Conservation (phyloP, 2,113 vertebrate genomes). For the Callospermophilus lateralis region DNA sequence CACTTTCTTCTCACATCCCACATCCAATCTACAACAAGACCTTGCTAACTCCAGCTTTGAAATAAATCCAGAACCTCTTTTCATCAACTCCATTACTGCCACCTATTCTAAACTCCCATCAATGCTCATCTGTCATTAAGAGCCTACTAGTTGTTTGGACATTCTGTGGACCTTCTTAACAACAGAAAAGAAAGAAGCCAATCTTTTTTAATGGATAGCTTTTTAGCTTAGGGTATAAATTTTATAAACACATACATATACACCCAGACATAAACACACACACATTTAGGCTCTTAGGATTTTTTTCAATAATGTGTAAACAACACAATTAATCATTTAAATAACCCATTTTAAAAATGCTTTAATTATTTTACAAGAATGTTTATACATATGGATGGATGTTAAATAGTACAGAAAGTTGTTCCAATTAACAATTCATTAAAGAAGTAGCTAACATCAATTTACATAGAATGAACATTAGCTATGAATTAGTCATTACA, state of each 20-base stretch:
- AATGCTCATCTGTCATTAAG: background rate
- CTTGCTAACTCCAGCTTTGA: background rate
- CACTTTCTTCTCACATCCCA: background rate
- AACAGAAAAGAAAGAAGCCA: background rate
- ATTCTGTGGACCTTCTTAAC: too few species aligned
- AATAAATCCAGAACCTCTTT: background rate
- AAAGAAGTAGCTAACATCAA: background rate
- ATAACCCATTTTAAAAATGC: constrained; percentile 48
- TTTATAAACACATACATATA: background rate
- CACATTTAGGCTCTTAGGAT: background rate
- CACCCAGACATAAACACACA: background rate
- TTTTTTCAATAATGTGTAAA: constrained; percentile 9
- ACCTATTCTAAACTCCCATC: background rate
- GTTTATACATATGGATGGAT: constrained; percentile 31
- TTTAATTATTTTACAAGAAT: constrained; percentile 50
- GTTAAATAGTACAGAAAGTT: constrained; percentile 40
- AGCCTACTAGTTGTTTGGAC: background rate
- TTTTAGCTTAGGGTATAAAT: background rate
- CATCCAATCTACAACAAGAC: background rate
- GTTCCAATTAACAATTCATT: constrained; percentile 39
- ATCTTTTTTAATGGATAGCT: background rate
- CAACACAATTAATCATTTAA: constrained; percentile 46
- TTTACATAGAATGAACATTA: constrained; percentile 3
- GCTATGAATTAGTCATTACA: constrained; percentile 38
- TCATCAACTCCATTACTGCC: background rate